These are phyloP conservation scores for Cephonodes hylas DNA, from an alignment of 2,888 invertebrate genomes.

Conservation along the genomic window DNA sequence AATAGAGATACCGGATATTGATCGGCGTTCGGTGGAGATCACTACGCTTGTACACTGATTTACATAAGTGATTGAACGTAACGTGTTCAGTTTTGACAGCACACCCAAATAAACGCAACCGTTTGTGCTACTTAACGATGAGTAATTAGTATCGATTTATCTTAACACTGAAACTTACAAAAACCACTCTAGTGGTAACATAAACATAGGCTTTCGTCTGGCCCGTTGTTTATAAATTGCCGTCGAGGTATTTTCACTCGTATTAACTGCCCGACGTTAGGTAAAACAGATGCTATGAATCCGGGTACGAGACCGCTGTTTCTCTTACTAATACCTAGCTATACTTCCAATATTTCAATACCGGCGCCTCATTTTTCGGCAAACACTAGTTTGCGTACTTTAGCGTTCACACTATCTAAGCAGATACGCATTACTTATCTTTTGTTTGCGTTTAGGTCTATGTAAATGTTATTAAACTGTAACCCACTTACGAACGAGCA, in stretches of 20 bases:
- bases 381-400: neutral
- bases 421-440: neutral
- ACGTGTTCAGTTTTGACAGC: neutral
- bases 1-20: neutral
- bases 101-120: neutral
- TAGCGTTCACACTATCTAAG: neutral
- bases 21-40: neutral
- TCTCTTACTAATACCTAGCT: conserved; percentile 22
- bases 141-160: conserved; percentile 1
- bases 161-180: conserved; percentile 30
- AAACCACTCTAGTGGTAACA: conserved; percentile 36
- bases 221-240: conserved; percentile 56
- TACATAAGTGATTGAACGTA: neutral
- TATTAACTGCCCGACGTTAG: conserved; percentile 57
- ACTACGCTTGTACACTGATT: neutral
- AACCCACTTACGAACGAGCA: conserved; percentile 1
- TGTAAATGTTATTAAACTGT: conserved; percentile 6
- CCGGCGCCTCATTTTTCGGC: neutral
- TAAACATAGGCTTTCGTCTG: conserved; percentile 64
- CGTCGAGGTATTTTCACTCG: conserved; percentile 42
- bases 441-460: conserved; percentile 1
- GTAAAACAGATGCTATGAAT: conserved; percentile 63
- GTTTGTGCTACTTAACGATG: neutral
- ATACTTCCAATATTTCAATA: neutral
- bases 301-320: conserved; percentile 27